Percentiles rank a stretch among this genome's conserved stretches.
These are phyloP conservation scores for Syngnathoides biaculeatus DNA, from an alignment of 2,113 vertebrate species.

Conservation along the genomic window DNA sequence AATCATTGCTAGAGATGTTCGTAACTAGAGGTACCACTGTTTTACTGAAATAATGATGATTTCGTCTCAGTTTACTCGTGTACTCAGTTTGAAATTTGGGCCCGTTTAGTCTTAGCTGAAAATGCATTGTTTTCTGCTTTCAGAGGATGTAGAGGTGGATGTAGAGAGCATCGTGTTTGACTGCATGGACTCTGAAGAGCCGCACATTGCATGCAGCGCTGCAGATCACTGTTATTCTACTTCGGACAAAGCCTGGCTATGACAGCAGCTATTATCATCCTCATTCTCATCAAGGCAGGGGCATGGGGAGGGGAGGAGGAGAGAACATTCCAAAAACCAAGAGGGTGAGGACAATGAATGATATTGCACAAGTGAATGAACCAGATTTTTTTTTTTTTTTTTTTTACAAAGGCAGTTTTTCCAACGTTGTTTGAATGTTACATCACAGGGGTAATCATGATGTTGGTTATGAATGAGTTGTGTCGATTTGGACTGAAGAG, in stretches of 20 bases:
- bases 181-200: slow-evolving; percentile 72
- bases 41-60: too few species aligned
- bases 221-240: slow-evolving; percentile 91
- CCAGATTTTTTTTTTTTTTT: neutral
- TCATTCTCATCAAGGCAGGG: slow-evolving; percentile 1
- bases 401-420: slow-evolving; percentile 13
- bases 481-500: slow-evolving; percentile 63
- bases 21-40: too few species aligned
- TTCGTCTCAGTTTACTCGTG: too few species aligned
- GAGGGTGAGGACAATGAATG: slow-evolving; percentile 17
- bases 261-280: slow-evolving; percentile 46
- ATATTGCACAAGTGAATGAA: slow-evolving; percentile 54
- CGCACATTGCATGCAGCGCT: slow-evolving; percentile 60
- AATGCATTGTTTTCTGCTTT: slow-evolving; percentile 3
- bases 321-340: slow-evolving; percentile 65
- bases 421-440: slow-evolving; percentile 26
- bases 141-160: slow-evolving; percentile 89
- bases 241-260: slow-evolving; percentile 69
- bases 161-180: slow-evolving; percentile 81
- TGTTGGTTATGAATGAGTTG: slow-evolving; percentile 23
- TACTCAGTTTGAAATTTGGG: too few species aligned
- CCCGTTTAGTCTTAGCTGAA: too few species aligned
- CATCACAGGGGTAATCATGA: slow-evolving; percentile 36
- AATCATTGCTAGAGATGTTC: too few species aligned
- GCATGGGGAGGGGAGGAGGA: slow-evolving; percentile 14